Evolutionary conservation across 2,888 invertebrate species (phyloP).

Genomic region (Elmis aenea): DNA sequence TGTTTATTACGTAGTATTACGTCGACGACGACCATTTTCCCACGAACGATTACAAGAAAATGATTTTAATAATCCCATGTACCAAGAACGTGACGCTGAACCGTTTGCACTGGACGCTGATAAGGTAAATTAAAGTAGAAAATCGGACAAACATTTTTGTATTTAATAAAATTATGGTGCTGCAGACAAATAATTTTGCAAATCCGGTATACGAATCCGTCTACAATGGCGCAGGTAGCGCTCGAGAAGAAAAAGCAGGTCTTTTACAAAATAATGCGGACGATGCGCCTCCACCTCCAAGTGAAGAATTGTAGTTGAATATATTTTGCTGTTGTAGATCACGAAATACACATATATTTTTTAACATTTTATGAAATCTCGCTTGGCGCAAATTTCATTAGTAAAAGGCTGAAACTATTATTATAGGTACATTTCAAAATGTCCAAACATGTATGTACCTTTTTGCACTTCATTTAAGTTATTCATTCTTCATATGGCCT

Average conservation of each 20-base stretch:
- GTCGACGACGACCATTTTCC: conserved; percentile 54
- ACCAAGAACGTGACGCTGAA: conserved; percentile 66
- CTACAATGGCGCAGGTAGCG: conserved; percentile 52
- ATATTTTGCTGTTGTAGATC: too few relatives aligned
- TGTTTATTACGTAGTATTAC: conserved; percentile 34
- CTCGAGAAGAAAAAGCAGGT: conserved; percentile 53
- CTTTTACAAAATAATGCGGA: conserved; percentile 52
- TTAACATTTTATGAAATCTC: too few relatives aligned
- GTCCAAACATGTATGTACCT: too few relatives aligned
- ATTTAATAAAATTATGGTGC: conserved; percentile 12
- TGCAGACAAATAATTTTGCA: conserved; percentile 67
- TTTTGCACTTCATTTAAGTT: too few relatives aligned
- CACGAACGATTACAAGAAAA: conserved; percentile 79
- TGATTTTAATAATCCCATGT: conserved; percentile 82
- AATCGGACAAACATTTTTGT: not conserved
- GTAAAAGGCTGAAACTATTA: too few relatives aligned
- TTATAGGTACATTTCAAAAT: too few relatives aligned
- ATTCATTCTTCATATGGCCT: too few relatives aligned
- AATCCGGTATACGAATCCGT: conserved; percentile 85
- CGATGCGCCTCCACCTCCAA: conserved; percentile 40
- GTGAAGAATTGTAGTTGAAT: conserved; percentile 39
- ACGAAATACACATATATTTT: too few relatives aligned
- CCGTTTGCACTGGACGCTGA: conserved; percentile 56
- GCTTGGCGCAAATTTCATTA: too few relatives aligned
- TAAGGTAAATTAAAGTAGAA: conserved; percentile 47